Percentiles rank a stretch among this genome's conserved stretches.
phyloP scores from a whole-genome alignment of 2,888 invertebrate genomes.

The Erebia epiphron region DNA sequence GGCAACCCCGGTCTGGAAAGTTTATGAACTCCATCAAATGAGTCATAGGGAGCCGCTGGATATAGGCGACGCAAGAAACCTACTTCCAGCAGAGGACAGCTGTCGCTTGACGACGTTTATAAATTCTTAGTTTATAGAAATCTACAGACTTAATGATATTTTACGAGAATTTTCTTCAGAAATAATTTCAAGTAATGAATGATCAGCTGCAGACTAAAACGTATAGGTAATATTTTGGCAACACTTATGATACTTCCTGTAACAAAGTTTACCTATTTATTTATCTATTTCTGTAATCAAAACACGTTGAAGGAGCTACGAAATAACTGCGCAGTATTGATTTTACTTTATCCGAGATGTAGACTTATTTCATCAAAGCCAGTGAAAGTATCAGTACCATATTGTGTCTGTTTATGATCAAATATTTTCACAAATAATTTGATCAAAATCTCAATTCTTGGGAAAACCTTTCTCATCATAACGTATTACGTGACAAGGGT shows the following conservation, averaged over 20 bases:
- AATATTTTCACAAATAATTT: conserved; percentile 29
- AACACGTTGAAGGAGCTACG: not conserved
- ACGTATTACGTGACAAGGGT: conserved; percentile 42
- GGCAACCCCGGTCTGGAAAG: too few species aligned
- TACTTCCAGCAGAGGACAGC: too few species aligned
- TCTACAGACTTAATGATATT: too few species aligned
- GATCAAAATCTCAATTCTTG: conserved; percentile 38
- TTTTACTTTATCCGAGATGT: conserved; percentile 10
- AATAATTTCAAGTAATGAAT: not conserved
- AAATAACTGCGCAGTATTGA: conserved; percentile 2
- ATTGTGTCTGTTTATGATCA: conserved; percentile 23
- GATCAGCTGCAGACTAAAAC: too few species aligned
- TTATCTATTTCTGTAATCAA: not conserved
- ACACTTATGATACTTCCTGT: too few species aligned
- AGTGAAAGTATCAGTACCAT: conserved; percentile 21
- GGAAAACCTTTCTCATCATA: conserved; percentile 33
- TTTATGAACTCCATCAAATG: too few species aligned
- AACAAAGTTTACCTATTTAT: not conserved
- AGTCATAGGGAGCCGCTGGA: too few species aligned
- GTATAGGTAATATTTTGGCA: too few species aligned
- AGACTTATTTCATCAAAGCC: conserved; percentile 16
- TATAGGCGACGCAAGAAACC: too few species aligned
- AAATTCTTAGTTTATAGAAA: too few species aligned
- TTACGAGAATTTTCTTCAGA: too few species aligned
- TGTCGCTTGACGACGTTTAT: too few species aligned